Evolutionary conservation across 2,113 vertebrate species (phyloP).

Genomic region (Misgurnus anguillicaudatus): DNA sequence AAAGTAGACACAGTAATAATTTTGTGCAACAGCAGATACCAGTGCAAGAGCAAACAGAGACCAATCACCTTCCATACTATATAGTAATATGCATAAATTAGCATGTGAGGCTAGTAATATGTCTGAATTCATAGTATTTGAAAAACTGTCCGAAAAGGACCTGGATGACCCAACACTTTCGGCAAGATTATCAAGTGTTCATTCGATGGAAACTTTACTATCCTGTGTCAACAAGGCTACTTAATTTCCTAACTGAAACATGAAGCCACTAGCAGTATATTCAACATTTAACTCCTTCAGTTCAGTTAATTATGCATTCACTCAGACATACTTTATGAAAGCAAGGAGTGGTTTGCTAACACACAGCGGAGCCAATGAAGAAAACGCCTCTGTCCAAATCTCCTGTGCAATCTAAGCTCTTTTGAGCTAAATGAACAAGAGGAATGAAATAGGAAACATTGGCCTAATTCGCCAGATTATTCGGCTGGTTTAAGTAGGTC

Average conservation of each 20-base stretch:
- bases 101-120: too few relatives aligned
- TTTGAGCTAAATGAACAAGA: constrained; percentile 66
- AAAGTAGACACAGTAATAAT: constrained; percentile 23
- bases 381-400: constrained; percentile 46
- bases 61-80: background rate
- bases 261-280: background rate
- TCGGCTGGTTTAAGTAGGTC: constrained; percentile 72
- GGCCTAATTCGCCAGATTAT: constrained; percentile 73
- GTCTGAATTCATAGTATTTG: too few relatives aligned
- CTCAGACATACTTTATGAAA: constrained; percentile 37
- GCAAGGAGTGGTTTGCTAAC: constrained; percentile 40
- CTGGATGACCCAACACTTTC: too few relatives aligned
- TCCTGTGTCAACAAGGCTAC: background rate
- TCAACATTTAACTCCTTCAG: background rate
- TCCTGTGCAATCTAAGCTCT: constrained; percentile 49
- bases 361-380: constrained; percentile 40
- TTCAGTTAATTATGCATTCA: background rate
- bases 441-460: constrained; percentile 64
- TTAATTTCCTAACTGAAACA: background rate
- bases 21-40: background rate
- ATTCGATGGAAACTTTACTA: too few relatives aligned
- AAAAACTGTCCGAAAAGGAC: too few relatives aligned
- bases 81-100: too few relatives aligned
- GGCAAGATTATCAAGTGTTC: too few relatives aligned
- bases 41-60: background rate